These are phyloP conservation scores for Ageneiosus marmoratus DNA, from an alignment of 2,113 vertebrate species.

Conservation along the genomic window DNA sequence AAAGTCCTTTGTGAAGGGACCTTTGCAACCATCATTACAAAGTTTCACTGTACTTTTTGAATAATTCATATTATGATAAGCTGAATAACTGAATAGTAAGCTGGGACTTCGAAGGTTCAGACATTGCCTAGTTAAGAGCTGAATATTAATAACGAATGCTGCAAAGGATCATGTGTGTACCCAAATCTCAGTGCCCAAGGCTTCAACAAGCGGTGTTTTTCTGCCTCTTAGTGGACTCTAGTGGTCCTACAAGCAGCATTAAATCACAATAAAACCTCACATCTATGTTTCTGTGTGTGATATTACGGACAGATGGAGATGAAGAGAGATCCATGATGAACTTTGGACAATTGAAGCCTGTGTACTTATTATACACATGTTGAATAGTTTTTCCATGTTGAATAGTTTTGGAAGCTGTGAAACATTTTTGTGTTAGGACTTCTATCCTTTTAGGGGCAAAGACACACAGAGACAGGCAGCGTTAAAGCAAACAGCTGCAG, in stretches of 20 bases:
- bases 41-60: not conserved
- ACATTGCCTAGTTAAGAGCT: not conserved
- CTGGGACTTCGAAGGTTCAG: not conserved
- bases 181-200: not conserved
- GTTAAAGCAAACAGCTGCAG: constrained; percentile 10
- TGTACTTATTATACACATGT: constrained; percentile 20
- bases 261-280: not conserved
- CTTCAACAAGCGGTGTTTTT: constrained; percentile 16
- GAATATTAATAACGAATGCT: not conserved
- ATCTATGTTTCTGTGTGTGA: not conserved
- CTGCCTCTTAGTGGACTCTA: constrained; percentile 43
- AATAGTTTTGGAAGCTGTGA: constrained; percentile 13
- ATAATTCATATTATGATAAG: not conserved
- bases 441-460: constrained; percentile 28
- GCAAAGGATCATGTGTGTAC: not conserved
- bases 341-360: constrained; percentile 21
- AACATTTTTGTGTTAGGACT: not conserved
- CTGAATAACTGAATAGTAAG: not conserved
- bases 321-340: not conserved
- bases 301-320: constrained; percentile 10
- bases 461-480: constrained; percentile 1
- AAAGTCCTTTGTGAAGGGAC: no score
- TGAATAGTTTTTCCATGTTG: constrained; percentile 19
- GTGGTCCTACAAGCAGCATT: constrained; percentile 13
- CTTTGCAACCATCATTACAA: not conserved